phyloP scores from a whole-genome alignment of 2,888 invertebrate species.

The Trissolcus brochymenae region DNA sequence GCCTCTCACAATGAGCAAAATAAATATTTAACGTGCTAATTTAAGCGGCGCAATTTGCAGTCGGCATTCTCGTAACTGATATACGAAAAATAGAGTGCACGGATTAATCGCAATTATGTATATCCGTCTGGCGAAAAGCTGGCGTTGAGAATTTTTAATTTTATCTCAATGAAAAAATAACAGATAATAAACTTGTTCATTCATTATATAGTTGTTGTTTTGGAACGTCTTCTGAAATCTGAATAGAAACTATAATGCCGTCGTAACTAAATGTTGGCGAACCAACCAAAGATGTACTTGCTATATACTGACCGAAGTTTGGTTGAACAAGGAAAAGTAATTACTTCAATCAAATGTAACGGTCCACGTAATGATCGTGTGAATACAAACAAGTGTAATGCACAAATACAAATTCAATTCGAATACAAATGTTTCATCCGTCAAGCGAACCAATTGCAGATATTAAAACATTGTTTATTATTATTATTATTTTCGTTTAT shows the following conservation, averaged over 20 bases:
- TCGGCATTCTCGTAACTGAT: not conserved
- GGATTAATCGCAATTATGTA: no score
- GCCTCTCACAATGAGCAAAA: slow-evolving; percentile 17
- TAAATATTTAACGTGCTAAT: slow-evolving; percentile 24
- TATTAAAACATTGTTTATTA: not conserved
- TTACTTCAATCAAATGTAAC: slow-evolving; percentile 42
- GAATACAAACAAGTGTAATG: slow-evolving; percentile 16
- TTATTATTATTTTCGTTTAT: not conserved
- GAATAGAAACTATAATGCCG: slow-evolving; percentile 23
- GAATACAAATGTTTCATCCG: no score
- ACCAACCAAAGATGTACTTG: slow-evolving; percentile 29
- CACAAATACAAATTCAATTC: slow-evolving; percentile 10
- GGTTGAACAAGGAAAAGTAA: slow-evolving; percentile 34
- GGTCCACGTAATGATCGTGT: slow-evolving; percentile 20
- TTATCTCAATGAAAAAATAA: not conserved
- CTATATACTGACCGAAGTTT: slow-evolving; percentile 24
- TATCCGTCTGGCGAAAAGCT: no score
- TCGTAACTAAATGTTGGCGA: slow-evolving; percentile 33
- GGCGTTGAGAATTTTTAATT: no score
- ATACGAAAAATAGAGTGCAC: no score
- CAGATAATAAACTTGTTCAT: no score
- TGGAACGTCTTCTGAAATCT: not conserved
- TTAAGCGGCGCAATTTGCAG: slow-evolving; percentile 22
- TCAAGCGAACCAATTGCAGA: no score
- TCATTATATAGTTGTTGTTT: no score